Conservation (phyloP, 2,797 vertebrate genomes). For the Gephyroberyx darwinii region DNA sequence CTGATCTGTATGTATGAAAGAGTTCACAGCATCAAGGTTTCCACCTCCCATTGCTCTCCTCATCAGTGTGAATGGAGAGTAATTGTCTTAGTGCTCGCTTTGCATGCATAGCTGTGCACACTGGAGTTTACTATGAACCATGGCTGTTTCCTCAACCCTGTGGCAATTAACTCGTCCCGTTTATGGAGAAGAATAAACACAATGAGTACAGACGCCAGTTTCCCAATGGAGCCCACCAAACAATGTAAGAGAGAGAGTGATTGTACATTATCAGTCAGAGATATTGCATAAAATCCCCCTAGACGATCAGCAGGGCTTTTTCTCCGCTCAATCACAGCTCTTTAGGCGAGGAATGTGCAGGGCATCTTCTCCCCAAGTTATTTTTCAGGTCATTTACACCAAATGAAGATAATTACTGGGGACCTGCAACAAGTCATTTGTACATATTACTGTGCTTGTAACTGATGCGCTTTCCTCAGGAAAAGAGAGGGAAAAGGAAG, state of each 20-base stretch:
- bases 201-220: conserved; percentile 61
- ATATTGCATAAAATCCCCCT: conserved; percentile 56
- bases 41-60: conserved; percentile 47
- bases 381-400: conserved; percentile 60
- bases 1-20: conserved; percentile 31
- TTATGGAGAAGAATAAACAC: conserved; percentile 74
- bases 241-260: conserved; percentile 62
- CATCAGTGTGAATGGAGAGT: conserved; percentile 65
- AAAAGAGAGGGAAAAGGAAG: conserved; percentile 2
- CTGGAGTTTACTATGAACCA: conserved; percentile 64
- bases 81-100: conserved; percentile 60
- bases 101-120: conserved; percentile 58
- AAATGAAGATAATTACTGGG: conserved; percentile 64
- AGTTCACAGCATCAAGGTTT: conserved; percentile 40
- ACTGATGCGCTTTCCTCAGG: background rate
- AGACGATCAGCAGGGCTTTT: conserved; percentile 44
- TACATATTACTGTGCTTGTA: conserved; percentile 51
- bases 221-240: conserved; percentile 64
- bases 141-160: conserved; percentile 62
- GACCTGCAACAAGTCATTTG: conserved; percentile 43
- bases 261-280: conserved; percentile 61
- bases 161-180: conserved; percentile 74
- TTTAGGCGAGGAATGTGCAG: conserved; percentile 32
- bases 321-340: conserved; percentile 36
- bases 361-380: conserved; percentile 43